Evolutionary conservation across 2,888 invertebrate species (phyloP), one percentile per base, ranked within the genome.

Genomic region (Noctua comes): DNA sequence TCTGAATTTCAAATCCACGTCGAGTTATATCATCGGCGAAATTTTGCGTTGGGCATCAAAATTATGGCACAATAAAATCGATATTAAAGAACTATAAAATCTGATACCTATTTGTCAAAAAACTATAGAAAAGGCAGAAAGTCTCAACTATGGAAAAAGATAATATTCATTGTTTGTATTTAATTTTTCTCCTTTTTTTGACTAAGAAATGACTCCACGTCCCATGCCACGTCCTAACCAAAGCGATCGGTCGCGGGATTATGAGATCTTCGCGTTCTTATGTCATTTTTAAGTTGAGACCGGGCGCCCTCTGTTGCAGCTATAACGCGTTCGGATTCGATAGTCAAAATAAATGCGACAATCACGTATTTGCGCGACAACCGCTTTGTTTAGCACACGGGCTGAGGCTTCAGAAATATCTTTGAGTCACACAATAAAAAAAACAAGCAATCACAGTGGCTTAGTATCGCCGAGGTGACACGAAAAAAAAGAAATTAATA

Each of bases 381-480:
- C 16, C 5, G 40, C 65, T 43, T 43, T 43, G 24, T 10, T 31
- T 43, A 43, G 65, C n/a, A 66, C 43, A 16, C 43, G 66, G 4
- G 8, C 16, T 43, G n/a, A 54, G 72, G 24, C 71, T 79, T 73
- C 43, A 46, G 46, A 65, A 68, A 51, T 27, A 13, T 54, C 51
- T 76, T 69, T 76, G 36, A 76, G 74, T 78, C 73, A 78, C 74
- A 80, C 71, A 78, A 46, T 4, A 87, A 86, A 59, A 87, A 87
- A 66, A 75, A 73, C 76, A 92, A 93, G 91, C 91, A 92, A 92
- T 91, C 82, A 75, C 85, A 90, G 91, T 92, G 93, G 91, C 92
- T 92, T 91, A 90, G 77, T 79, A 86, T 76, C 86, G 90, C 90
- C 90, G 83, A 82, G 77, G 82, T 78, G 85, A 87, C 83, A 83